Base-by-base conservation (phyloP, 2,113 vertebrate genomes). In the Cardinalis cardinalis region DNA sequence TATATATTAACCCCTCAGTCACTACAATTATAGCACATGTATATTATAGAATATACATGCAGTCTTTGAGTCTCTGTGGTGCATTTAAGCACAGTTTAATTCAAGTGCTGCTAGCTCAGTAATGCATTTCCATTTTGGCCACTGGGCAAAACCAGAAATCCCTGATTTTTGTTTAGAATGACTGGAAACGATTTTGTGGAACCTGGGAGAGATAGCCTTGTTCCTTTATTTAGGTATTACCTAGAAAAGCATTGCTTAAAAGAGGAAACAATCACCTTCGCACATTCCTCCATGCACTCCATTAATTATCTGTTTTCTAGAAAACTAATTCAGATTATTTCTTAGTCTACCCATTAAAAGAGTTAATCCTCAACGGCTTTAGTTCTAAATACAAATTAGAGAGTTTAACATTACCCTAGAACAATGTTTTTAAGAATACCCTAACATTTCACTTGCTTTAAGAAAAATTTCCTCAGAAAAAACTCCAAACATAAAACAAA, bases 1-100 rank as follows among this genome's bases (percentile, higher is more conserved):
- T 32, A 20, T 38, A 7, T 43, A 21, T 81, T 95, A 95, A 87
- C 74, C 34, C 64, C 58, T 92, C 34, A 69, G 34, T 23, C 32
- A 34, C 44, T 48, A 26, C 9, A 53, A 5, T 40, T 40, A 36
- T 7, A 82, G 10, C n/a, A 59, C 10, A 14, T 3, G 0, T 26
- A 17, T 53, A 32, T 64, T 58, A 49, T 2, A 61, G 71, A 78
- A 48, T 36, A 66, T 9, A 10, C 10, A 23, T 18, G 29, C 59
- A 74, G 53, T 13, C 5, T 58, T n/a, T n/a, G 13, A 21, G 20
- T 19, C 19, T 36, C n/a, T 44, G 26, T 29, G 49, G 52, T 20
- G n/a, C 14, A 55, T 74, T 84, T 55, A 56, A 87, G 19, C 36
- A 61, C 38, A 68, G 21, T 21, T 59, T 51, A 59, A 51, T 59